Conservation (phyloP, 1,140 invertebrate species). For the Papilio polytes region DNA sequence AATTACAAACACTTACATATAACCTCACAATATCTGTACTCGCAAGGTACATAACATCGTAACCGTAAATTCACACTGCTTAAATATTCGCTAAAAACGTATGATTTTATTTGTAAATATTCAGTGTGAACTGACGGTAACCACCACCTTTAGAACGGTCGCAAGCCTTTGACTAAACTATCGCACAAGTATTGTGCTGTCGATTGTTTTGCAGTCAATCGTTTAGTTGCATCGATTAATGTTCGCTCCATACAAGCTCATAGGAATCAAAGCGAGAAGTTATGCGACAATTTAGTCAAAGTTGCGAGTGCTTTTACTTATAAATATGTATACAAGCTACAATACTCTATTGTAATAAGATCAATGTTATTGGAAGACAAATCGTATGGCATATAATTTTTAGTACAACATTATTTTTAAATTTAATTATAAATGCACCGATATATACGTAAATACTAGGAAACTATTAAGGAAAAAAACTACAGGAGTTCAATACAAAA, state of each 20-base stretch:
- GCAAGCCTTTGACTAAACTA: too few species aligned
- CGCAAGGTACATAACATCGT: conserved; percentile 29
- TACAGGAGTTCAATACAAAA: conserved; percentile 77
- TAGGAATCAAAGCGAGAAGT: too few species aligned
- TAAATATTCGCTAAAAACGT: neutral
- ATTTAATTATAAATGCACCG: conserved; percentile 77
- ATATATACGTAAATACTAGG: conserved; percentile 71
- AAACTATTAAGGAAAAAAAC: conserved; percentile 74
- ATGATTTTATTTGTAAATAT: neutral
- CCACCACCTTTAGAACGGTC: conserved; percentile 47
- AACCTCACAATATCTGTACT: neutral
- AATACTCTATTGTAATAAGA: conserved; percentile 82
- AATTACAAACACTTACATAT: conserved; percentile 31
- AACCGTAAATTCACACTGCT: neutral
- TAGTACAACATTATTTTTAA: conserved; percentile 69
- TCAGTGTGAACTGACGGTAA: conserved; percentile 35
- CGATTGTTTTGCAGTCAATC: too few species aligned
- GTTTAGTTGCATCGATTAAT: too few species aligned
- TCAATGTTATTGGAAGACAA: conserved; percentile 83
- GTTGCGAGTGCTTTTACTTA: too few species aligned
- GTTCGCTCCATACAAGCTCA: too few species aligned
- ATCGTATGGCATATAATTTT: conserved; percentile 82
- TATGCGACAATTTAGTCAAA: too few species aligned
- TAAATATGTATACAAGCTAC: conserved; percentile 70
- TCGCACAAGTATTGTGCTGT: too few species aligned